Percentiles rank a stretch among this genome's conserved stretches.
phyloP scores from a whole-genome alignment of 2,797 vertebrate genomes.

The Acanthopagrus latus region DNA sequence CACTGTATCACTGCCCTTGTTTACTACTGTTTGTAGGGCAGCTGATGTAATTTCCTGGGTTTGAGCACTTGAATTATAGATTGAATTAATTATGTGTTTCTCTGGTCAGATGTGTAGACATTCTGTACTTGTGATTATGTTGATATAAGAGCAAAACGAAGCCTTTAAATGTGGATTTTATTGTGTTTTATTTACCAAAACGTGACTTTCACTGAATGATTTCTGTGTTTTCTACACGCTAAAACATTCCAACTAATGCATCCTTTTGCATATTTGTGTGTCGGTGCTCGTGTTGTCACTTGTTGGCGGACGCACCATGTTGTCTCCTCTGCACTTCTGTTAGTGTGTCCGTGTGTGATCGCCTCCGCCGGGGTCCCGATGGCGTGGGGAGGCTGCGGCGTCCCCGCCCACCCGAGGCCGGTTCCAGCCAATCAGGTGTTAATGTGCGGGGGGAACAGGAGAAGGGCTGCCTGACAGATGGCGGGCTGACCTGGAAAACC shows the following conservation, averaged over 20 bases:
- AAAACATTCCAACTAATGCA: no score
- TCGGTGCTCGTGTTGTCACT: background rate
- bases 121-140: background rate
- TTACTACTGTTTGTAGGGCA: background rate
- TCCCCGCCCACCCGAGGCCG: slow-evolving; percentile 51
- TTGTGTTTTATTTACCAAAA: background rate
- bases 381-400: slow-evolving; percentile 25
- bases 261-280: background rate
- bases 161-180: background rate
- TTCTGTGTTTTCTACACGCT: background rate
- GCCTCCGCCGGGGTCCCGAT: slow-evolving; percentile 62
- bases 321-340: slow-evolving; percentile 26
- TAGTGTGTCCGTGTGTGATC: slow-evolving; percentile 77
- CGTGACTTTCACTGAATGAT: background rate
- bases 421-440: slow-evolving; percentile 94
- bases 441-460: slow-evolving; percentile 91
- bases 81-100: background rate
- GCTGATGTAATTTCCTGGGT: background rate
- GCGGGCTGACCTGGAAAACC: slow-evolving; percentile 94
- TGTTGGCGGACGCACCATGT: slow-evolving; percentile 14
- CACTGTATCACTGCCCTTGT: background rate
- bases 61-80: background rate
- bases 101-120: background rate
- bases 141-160: background rate
- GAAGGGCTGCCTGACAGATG: slow-evolving; percentile 82